Conservation (phyloP, 2,888 invertebrate genomes). For the Thereva nobilitata region DNA sequence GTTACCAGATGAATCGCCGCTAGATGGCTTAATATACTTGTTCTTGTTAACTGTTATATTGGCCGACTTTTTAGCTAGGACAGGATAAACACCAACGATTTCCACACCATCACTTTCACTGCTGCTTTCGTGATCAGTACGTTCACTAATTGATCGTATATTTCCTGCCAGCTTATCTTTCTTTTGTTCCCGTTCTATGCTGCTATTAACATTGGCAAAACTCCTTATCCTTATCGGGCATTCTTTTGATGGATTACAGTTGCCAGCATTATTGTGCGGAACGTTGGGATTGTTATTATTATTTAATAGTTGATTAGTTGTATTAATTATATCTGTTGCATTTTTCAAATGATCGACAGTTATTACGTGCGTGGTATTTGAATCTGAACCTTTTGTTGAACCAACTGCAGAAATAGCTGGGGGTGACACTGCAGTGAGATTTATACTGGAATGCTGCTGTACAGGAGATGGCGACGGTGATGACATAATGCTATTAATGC, state of each 20-base stretch:
- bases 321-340: slow-evolving; percentile 54
- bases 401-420: slow-evolving; percentile 7
- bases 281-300: slow-evolving; percentile 25
- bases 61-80: slow-evolving; percentile 40
- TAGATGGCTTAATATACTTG: slow-evolving; percentile 30
- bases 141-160: not conserved
- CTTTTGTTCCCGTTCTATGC: slow-evolving; percentile 11
- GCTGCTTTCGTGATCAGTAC: slow-evolving; percentile 46
- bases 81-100: slow-evolving; percentile 54
- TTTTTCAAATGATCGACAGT: slow-evolving; percentile 55
- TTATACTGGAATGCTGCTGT: slow-evolving; percentile 40
- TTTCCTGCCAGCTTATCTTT: slow-evolving; percentile 8
- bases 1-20: slow-evolving; percentile 26
- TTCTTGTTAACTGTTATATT: slow-evolving; percentile 25
- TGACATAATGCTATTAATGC: slow-evolving; percentile 52
- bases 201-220: slow-evolving; percentile 41
- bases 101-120: slow-evolving; percentile 58
- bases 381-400: slow-evolving; percentile 11
- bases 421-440: not conserved
- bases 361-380: slow-evolving; percentile 50
- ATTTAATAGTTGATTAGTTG: slow-evolving; percentile 52
- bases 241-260: slow-evolving; percentile 21
- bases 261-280: slow-evolving; percentile 2
- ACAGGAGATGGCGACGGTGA: slow-evolving; percentile 42
- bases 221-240: slow-evolving; percentile 39